Evolutionary conservation across 2,888 invertebrate genomes (phyloP).

Genomic region (Germaria angustata): DNA sequence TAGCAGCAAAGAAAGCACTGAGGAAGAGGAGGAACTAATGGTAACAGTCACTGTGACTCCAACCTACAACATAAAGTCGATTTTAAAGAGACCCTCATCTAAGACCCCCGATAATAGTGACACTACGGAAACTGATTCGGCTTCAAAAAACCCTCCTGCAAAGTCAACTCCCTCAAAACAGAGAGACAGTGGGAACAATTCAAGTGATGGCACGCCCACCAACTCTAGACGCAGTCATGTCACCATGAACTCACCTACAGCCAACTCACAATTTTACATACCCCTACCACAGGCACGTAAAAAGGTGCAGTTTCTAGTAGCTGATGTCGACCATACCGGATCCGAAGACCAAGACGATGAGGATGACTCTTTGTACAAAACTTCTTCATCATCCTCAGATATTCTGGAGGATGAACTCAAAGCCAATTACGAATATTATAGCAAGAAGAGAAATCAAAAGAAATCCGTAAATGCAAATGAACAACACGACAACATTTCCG

Average conservation of each 20-base stretch:
- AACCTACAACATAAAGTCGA: conserved; percentile 82
- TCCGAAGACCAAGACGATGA: conserved; percentile 48
- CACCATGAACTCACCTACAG: conserved; percentile 68
- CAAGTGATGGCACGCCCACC: conserved; percentile 59
- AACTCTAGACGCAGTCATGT: conserved; percentile 47
- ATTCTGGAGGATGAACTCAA: conserved; percentile 29
- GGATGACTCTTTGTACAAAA: conserved; percentile 27
- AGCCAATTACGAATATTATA: conserved; percentile 76
- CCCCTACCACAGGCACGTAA: conserved; percentile 81
- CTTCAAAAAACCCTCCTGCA: not conserved
- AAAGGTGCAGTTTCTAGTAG: conserved; percentile 87
- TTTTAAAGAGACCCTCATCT: conserved; percentile 81
- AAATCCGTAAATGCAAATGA: conserved; percentile 48
- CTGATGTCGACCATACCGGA: conserved; percentile 78
- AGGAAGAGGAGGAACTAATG: conserved; percentile 48
- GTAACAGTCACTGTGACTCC: conserved; percentile 73
- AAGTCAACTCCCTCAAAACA: conserved; percentile 42
- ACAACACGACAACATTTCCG: not conserved
- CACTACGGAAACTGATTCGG: not conserved
- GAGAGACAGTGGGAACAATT: not conserved
- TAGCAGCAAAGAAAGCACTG: conserved; percentile 10
- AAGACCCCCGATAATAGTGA: conserved; percentile 42
- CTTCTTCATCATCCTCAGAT: conserved; percentile 10
- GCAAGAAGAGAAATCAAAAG: conserved; percentile 73
- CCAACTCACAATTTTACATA: conserved; percentile 76